Percentiles rank a stretch among this genome's conserved stretches.
These are phyloP conservation scores for Celastrina argiolus DNA, from an alignment of 2,888 invertebrate genomes.

Conservation along the genomic window DNA sequence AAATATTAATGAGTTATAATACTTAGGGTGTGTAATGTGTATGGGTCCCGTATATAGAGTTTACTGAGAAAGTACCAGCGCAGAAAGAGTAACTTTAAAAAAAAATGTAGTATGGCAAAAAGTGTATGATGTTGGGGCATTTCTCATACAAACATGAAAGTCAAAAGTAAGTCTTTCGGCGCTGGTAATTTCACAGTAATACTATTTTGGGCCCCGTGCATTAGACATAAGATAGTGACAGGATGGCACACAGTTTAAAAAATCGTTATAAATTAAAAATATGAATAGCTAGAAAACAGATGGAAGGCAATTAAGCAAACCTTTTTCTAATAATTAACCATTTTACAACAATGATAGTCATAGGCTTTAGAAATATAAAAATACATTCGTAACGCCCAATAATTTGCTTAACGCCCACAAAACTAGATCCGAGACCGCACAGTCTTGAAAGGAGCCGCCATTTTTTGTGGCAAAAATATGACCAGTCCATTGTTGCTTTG, in stretches of 20 bases:
- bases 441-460: not conserved
- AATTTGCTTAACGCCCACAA: slow-evolving; percentile 12
- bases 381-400: not conserved
- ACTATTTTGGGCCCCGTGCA: too few species aligned
- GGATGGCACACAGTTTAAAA: not conserved
- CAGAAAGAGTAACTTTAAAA: too few species aligned
- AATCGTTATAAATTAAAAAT: not conserved
- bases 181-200: too few species aligned
- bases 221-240: too few species aligned
- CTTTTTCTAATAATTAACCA: not conserved
- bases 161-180: too few species aligned
- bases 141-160: too few species aligned
- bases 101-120: too few species aligned
- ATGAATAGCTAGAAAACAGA: not conserved
- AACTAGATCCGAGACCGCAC: slow-evolving; percentile 5
- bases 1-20: too few species aligned
- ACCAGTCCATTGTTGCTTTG: not conserved
- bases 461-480: slow-evolving; percentile 11
- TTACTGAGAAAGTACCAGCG: too few species aligned
- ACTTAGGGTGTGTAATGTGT: too few species aligned
- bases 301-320: not conserved
- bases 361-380: slow-evolving; percentile 10
- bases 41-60: too few species aligned
- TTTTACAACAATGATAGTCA: not conserved
- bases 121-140: too few species aligned